These are phyloP conservation scores for Anabacerthia variegaticeps DNA, from an alignment of 2,797 vertebrate species.

Conservation along the genomic window DNA sequence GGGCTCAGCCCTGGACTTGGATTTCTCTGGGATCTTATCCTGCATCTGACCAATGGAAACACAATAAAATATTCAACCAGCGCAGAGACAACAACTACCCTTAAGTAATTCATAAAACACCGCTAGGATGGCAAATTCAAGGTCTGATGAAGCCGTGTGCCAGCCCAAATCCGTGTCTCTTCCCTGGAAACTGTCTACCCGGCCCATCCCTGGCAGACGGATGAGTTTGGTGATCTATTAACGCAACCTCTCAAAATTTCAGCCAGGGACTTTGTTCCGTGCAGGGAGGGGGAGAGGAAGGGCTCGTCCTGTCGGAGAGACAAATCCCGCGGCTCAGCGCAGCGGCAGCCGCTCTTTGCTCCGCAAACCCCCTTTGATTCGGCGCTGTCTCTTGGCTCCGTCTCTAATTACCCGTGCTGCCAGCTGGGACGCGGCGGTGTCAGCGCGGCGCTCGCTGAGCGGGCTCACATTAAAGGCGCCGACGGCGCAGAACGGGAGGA, in stretches of 20 bases:
- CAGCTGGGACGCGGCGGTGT: background rate
- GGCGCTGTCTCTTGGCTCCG: background rate
- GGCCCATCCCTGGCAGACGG: background rate
- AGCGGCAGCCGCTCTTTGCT: background rate
- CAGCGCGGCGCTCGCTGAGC: background rate
- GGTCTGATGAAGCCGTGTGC: background rate
- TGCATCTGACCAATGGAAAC: background rate
- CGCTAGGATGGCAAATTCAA: fast-evolving
- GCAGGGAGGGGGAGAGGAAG: background rate
- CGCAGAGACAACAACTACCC: background rate
- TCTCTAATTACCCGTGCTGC: background rate
- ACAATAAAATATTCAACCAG: background rate
- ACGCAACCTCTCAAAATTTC: fast-evolving
- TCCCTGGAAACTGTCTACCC: background rate
- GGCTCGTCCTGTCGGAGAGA: background rate
- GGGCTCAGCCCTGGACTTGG: fast-evolving
- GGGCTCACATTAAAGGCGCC: background rate
- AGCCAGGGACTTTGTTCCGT: fast-evolving
- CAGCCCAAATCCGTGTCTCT: fast-evolving
- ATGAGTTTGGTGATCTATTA: background rate
- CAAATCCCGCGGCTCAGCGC: background rate
- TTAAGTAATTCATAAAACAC: background rate
- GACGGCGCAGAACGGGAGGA: background rate
- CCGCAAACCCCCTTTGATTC: background rate
- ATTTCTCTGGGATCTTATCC: background rate